Evolutionary conservation across 2,797 vertebrate genomes (phyloP).

Genomic region (Cirrhinus molitorella): DNA sequence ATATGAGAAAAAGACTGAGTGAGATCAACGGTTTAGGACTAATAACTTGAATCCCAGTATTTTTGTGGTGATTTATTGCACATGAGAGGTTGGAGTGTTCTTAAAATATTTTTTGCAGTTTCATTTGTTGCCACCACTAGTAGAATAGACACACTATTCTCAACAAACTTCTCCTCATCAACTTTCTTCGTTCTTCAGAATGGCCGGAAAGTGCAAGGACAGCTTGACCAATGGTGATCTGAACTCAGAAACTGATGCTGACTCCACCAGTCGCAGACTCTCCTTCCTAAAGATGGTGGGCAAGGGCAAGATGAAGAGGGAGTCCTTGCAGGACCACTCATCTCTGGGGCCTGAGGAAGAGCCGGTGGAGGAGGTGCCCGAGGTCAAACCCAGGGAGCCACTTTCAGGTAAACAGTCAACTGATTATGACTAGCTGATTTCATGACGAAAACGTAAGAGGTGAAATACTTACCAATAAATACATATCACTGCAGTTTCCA

Average conservation of each 20-base stretch:
- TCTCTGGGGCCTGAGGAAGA: constrained; percentile 75
- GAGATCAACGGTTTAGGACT: not conserved
- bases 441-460: too few relatives aligned
- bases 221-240: constrained; percentile 72
- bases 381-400: constrained; percentile 80
- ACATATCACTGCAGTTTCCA: too few relatives aligned
- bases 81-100: not conserved
- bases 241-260: constrained; percentile 71
- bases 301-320: constrained; percentile 77
- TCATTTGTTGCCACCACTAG: not conserved
- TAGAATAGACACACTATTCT: not conserved
- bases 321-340: constrained; percentile 75
- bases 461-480: too few relatives aligned
- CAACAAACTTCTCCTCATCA: not conserved
- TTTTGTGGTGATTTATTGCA: not conserved
- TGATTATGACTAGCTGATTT: too few relatives aligned
- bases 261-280: constrained; percentile 77
- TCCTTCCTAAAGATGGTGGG: constrained; percentile 86
- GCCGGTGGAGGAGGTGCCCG: constrained; percentile 72
- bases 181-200: constrained; percentile 63
- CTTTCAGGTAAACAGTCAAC: constrained; percentile 76
- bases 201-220: constrained; percentile 80
- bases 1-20: not conserved
- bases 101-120: not conserved
- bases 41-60: not conserved